phyloP scores from a whole-genome alignment of 2,113 vertebrate genomes.

The Camelus dromedarius region DNA sequence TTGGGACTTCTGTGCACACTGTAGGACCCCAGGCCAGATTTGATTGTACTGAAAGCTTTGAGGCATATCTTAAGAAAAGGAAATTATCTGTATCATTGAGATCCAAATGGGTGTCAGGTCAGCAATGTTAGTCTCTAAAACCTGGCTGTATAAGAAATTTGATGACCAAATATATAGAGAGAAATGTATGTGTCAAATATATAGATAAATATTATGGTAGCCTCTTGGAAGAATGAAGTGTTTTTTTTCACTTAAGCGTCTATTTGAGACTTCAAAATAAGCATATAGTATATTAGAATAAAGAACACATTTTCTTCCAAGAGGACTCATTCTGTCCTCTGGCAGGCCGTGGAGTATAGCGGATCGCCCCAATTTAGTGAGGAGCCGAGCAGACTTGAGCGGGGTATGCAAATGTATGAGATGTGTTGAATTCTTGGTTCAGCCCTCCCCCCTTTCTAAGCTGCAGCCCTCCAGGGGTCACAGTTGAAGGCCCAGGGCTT shows the following conservation, averaged over 20 bases:
- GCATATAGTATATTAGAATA: background rate
- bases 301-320: background rate
- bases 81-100: background rate
- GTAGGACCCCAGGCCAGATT: background rate
- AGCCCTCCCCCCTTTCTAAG: background rate
- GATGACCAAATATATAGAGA: background rate
- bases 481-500: background rate
- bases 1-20: background rate
- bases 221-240: constrained; percentile 27
- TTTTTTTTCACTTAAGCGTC: background rate
- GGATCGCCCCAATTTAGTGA: background rate
- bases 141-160: constrained; percentile 6
- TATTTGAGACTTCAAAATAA: constrained; percentile 22
- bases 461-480: background rate
- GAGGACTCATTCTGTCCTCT: background rate
- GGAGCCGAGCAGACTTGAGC: background rate
- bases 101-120: background rate
- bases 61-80: background rate
- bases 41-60: constrained; percentile 14
- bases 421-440: background rate
- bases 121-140: background rate
- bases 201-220: background rate
- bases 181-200: background rate
- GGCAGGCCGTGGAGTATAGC: background rate
- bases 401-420: background rate